These are phyloP conservation scores for Gymnogyps californianus DNA, from an alignment of 2,113 vertebrate genomes.

Conservation along the genomic window DNA sequence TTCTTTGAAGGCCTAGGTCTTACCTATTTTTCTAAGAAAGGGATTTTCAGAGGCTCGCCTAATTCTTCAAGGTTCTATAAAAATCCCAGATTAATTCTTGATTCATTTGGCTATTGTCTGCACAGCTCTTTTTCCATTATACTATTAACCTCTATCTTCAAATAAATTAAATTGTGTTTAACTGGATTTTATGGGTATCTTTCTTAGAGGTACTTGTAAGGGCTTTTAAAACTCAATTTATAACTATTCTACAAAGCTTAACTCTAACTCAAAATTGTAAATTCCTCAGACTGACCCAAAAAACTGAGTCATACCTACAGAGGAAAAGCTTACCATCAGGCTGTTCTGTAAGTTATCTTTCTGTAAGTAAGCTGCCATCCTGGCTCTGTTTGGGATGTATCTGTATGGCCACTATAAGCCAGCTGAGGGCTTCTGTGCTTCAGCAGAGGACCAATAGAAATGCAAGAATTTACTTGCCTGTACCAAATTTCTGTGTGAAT, in stretches of 20 bases:
- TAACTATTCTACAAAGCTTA: background rate
- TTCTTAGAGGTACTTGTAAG: background rate
- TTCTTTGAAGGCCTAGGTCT: background rate
- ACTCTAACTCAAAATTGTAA: background rate
- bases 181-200: background rate
- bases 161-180: background rate
- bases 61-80: background rate
- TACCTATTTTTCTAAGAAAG: background rate
- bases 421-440: background rate
- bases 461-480: background rate
- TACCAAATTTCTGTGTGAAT: background rate
- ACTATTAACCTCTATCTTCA: background rate
- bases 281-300: background rate
- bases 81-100: background rate
- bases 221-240: background rate
- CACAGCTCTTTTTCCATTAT: background rate
- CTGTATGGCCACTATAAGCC: background rate
- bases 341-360: background rate
- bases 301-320: background rate
- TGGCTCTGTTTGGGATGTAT: background rate
- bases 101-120: background rate
- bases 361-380: background rate
- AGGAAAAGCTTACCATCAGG: background rate
- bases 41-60: background rate
- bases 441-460: background rate